Conservation (phyloP, 2,797 vertebrate genomes). For the Lepidocolaptes lacrymiger region DNA sequence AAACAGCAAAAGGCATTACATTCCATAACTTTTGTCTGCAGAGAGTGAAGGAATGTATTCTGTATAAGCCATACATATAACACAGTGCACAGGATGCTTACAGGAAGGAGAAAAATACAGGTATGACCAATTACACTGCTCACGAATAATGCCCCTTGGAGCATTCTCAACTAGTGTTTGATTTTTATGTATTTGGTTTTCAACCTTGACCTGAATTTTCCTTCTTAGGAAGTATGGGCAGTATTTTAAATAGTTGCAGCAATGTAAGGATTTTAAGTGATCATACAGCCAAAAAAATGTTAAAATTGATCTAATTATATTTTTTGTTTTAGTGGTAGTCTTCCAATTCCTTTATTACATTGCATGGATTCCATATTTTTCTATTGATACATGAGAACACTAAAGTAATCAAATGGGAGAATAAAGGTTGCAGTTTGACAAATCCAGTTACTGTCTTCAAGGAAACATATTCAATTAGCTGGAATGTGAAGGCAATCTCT, state of each 20-base stretch:
- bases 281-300: neutral
- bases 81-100: neutral
- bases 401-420: neutral
- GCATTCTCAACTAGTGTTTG: neutral
- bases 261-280: neutral
- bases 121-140: neutral
- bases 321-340: neutral
- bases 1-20: neutral
- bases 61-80: neutral
- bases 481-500: neutral
- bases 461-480: neutral
- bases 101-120: neutral
- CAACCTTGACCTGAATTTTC: neutral
- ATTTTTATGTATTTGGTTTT: neutral
- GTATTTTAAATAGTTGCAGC: neutral
- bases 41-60: neutral
- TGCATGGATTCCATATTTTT: neutral
- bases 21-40: neutral
- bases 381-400: neutral
- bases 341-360: neutral
- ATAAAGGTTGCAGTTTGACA: neutral
- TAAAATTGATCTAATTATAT: neutral
- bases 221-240: neutral
- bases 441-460: slow-evolving; percentile 3
- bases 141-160: neutral